A percentile compares a stretch with the other conserved stretches of the same genome.
Evolutionary conservation across 2,797 vertebrate species (phyloP).

Genomic region (Pachyuromys duprasi): DNA sequence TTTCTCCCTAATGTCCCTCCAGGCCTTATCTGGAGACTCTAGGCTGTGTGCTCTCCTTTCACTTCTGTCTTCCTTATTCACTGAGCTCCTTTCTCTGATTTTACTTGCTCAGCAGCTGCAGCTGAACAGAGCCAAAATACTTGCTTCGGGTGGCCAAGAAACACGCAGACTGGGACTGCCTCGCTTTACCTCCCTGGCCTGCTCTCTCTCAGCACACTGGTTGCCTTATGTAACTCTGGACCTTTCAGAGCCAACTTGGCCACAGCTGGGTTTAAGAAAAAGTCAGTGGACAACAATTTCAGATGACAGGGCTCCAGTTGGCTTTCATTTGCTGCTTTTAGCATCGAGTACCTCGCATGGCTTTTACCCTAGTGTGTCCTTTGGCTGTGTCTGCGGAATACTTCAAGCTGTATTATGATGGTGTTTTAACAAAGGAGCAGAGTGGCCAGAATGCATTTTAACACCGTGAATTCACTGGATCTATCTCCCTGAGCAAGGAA

Average conservation of each 20-base stretch:
- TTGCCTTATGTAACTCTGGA: constrained; percentile 30
- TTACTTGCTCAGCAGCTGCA: constrained; percentile 79
- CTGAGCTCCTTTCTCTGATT: constrained; percentile 49
- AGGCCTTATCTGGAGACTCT: constrained; percentile 66
- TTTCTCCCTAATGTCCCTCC: constrained; percentile 29
- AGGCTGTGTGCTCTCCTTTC: constrained; percentile 45
- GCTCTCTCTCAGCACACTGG: not conserved
- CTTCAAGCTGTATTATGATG: not conserved
- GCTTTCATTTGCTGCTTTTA: not conserved
- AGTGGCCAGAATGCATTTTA: not conserved
- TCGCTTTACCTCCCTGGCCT: fast-evolving
- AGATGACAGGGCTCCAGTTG: not conserved
- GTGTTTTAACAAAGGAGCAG: not conserved
- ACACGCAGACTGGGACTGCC: not conserved
- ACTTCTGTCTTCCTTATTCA: constrained; percentile 73
- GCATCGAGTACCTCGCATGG: not conserved
- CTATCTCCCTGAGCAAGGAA: not conserved
- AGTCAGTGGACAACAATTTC: not conserved
- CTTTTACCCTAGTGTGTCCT: not conserved
- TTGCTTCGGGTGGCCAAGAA: constrained; percentile 14
- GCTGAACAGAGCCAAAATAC: constrained; percentile 49
- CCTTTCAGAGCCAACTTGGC: not conserved
- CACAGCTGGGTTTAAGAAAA: not conserved
- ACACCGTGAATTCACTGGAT: not conserved
- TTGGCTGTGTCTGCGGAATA: not conserved